Evolutionary conservation across 2,797 vertebrate genomes (phyloP), one percentile per base, ranked within the genome.

Genomic region (Carapus acus): DNA sequence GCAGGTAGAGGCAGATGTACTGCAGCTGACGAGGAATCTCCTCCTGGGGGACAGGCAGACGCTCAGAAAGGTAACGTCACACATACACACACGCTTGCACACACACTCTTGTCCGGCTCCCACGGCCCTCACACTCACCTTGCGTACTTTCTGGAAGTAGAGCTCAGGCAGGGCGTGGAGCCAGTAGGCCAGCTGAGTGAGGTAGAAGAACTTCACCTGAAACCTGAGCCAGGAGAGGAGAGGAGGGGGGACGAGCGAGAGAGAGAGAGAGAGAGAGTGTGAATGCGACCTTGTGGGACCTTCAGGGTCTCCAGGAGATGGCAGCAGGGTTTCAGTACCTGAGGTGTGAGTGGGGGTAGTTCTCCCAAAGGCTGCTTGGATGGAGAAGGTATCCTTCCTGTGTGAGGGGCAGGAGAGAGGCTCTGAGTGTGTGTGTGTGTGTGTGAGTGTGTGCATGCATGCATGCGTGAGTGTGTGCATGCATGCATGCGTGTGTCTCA

Each of bases 161-260:
- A 99, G 90, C 66, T 99, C 96, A 0, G 96, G 96, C 54, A 98
- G 83, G 11, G 94, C 89, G 0, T 99, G 96, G 50, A 97, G 84
- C 96, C 96, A 99, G 79, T 97, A 99, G 0, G 96, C 93, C 80
- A 99, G 77, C 87, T 99, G 96, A 64, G 91, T 93, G 76, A 99
- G 84, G 87, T 95, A 99, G 90, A 96, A 99, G 62, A 98, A 96
- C 88, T 99, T 99, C 83, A 98, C 94, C 87, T 98, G 96, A 85
- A 98, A 97, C 77, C 96, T 99, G 69, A 49, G 82, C 33, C 29
- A 49, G 14, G 31, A 33, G 6, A 9, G 19, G 16, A 33, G 9
- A 6, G 3, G 13, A 13, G 2, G 15, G 18, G 21, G 53, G 15
- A 43, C 1, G 39, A 18, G 12, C 31, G 14, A 3, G 24, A 9